Percentiles rank a stretch among this genome's conserved stretches.
Evolutionary conservation across 2,797 vertebrate species (phyloP).

Genomic region (Amblyopsis hoosieri): DNA sequence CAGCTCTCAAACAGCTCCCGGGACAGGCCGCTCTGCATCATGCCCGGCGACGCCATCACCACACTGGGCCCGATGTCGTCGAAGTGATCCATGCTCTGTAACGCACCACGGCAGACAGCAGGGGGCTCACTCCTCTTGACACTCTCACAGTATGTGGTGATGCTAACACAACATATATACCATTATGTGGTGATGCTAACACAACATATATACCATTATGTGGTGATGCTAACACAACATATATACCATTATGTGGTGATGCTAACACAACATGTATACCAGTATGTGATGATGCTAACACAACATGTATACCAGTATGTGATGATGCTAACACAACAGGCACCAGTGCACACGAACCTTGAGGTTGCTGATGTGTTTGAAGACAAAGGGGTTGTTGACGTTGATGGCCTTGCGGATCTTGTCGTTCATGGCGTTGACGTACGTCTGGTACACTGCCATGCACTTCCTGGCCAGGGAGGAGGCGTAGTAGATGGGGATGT

Average conservation of each 20-base stretch:
- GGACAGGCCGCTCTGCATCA: slow-evolving; percentile 97
- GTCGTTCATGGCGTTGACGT: slow-evolving; percentile 97
- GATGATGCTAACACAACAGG: not conserved
- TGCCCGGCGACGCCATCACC: slow-evolving; percentile 93
- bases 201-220: too few relatives aligned
- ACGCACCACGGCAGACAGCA: too few relatives aligned
- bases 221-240: too few relatives aligned
- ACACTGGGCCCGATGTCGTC: slow-evolving; percentile 94
- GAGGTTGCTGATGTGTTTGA: slow-evolving; percentile 98
- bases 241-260: too few relatives aligned
- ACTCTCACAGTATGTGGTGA: too few relatives aligned
- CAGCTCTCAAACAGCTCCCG: slow-evolving; percentile 94
- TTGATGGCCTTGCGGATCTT: slow-evolving; percentile 99
- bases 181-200: too few relatives aligned
- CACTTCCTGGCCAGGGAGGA: slow-evolving; percentile 97
- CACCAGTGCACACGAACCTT: slow-evolving; percentile 77
- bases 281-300: not conserved
- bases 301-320: not conserved
- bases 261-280: too few relatives aligned
- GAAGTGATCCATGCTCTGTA: slow-evolving; percentile 95
- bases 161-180: too few relatives aligned
- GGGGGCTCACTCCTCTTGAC: too few relatives aligned
- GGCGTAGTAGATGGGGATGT: slow-evolving; percentile 95
- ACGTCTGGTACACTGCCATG: slow-evolving; percentile 98
- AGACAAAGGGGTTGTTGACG: slow-evolving; percentile 98